A percentile compares a stretch with the other conserved stretches of the same genome.
phyloP scores from a whole-genome alignment of 2,888 invertebrate genomes.

The Eristalis pertinax region DNA sequence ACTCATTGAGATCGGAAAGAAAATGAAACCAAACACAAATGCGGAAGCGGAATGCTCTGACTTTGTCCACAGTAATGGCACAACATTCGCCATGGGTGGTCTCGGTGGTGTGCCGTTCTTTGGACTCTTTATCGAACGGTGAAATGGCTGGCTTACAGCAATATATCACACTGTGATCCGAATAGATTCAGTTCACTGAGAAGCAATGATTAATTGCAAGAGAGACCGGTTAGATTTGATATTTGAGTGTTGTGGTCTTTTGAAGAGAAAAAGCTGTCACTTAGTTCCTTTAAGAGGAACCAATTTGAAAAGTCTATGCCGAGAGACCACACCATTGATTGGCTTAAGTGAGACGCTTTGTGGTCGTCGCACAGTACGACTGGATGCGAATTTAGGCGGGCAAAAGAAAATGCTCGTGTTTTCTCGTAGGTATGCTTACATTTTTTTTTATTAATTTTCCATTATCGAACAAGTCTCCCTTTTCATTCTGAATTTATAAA shows the following conservation, averaged over 20 bases:
- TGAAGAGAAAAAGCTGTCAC: background rate
- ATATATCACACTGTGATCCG: background rate
- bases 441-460: too few relatives aligned
- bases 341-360: too few relatives aligned
- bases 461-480: too few relatives aligned
- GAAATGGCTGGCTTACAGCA: conserved; percentile 18
- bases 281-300: too few relatives aligned
- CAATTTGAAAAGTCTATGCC: too few relatives aligned
- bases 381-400: too few relatives aligned
- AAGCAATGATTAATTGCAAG: conserved; percentile 38
- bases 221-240: conserved; percentile 4
- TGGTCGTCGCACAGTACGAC: too few relatives aligned
- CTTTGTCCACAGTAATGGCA: background rate
- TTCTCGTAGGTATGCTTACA: too few relatives aligned
- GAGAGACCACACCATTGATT: too few relatives aligned
- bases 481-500: too few relatives aligned
- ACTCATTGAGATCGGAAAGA: background rate
- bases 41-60: background rate
- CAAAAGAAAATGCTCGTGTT: too few relatives aligned
- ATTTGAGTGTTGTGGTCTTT: background rate
- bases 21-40: too few relatives aligned
- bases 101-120: background rate
- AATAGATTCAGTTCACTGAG: conserved; percentile 31
- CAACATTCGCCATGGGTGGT: conserved; percentile 19
- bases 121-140: conserved; percentile 20